These are phyloP conservation scores for Monopterus albus DNA, from an alignment of 2,113 vertebrate species.

Conservation along the genomic window DNA sequence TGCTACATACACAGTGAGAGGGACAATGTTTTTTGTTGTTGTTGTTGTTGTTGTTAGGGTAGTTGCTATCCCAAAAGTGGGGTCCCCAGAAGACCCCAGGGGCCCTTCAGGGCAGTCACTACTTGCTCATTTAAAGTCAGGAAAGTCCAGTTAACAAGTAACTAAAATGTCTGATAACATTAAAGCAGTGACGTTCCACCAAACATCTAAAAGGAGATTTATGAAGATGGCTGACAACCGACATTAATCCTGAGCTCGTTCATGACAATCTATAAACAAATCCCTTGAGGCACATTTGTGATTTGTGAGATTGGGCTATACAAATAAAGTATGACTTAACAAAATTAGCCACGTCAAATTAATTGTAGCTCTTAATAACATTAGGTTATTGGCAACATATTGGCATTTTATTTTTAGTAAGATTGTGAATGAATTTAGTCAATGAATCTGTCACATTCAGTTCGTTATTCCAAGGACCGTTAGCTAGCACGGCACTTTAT, in stretches of 20 bases:
- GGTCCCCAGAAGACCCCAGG: background rate
- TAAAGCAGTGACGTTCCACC: too few species aligned
- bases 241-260: too few species aligned
- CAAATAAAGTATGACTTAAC: too few species aligned
- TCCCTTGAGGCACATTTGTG: too few species aligned
- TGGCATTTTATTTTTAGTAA: background rate
- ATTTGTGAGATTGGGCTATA: too few species aligned
- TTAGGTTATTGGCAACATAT: too few species aligned
- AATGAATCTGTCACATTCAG: background rate
- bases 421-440: background rate
- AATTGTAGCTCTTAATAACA: too few species aligned
- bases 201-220: background rate
- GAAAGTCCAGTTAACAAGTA: background rate
- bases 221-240: background rate
- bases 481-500: too few species aligned
- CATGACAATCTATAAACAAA: too few species aligned
- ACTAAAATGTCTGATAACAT: background rate
- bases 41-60: conserved; percentile 44
- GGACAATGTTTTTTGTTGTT: conserved; percentile 50
- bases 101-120: conserved; percentile 4
- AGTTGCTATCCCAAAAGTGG: conserved; percentile 31
- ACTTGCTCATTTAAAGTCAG: conserved; percentile 17
- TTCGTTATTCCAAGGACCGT: background rate
- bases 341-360: too few species aligned
- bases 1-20: conserved; percentile 46